phyloP scores from a whole-genome alignment of 1,140 invertebrate species.

The Amphibalanus amphitrite region DNA sequence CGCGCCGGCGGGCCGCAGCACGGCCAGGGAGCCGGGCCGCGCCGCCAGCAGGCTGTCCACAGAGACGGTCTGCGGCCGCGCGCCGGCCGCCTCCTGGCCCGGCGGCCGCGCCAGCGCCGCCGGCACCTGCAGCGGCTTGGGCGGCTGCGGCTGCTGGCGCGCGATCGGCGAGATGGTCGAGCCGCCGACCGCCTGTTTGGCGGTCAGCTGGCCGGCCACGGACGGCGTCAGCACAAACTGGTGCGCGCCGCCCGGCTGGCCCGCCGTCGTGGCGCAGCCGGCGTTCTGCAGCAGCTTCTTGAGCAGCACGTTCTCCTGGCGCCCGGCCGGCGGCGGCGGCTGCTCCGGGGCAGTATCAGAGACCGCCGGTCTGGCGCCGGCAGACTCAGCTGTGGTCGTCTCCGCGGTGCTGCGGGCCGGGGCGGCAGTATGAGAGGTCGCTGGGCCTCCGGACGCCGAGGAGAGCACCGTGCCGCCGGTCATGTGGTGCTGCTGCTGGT shows the following conservation, averaged over 20 bases:
- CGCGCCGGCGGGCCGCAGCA: neutral
- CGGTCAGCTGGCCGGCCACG: neutral
- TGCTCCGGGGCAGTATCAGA: slow-evolving; percentile 2
- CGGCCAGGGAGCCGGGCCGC: neutral
- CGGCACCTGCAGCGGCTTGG: neutral
- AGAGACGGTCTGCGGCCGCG: too few species aligned
- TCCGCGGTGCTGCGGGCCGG: slow-evolving; percentile 9
- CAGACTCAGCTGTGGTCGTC: slow-evolving; percentile 3
- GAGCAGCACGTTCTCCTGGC: slow-evolving; percentile 44
- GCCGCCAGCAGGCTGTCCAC: neutral
- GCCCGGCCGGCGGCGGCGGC: too few species aligned
- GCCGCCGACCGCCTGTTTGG: slow-evolving; percentile 2
- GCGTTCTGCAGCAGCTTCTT: slow-evolving; percentile 79
- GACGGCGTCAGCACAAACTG: neutral
- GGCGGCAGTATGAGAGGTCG: slow-evolving; percentile 6
- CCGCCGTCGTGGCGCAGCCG: slow-evolving; percentile 32
- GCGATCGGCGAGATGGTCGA: slow-evolving; percentile 10
- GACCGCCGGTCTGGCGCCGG: slow-evolving; percentile 1
- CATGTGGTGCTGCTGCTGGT: neutral
- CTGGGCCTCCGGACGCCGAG: neutral
- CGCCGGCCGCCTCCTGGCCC: too few species aligned
- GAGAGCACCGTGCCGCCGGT: neutral
- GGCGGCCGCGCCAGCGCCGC: slow-evolving; percentile 2
- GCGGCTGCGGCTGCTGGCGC: slow-evolving; percentile 9
- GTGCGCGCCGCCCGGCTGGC: neutral